Base-by-base conservation (phyloP, 1,140 invertebrate genomes). In the Aphaenogaster floridana region DNA sequence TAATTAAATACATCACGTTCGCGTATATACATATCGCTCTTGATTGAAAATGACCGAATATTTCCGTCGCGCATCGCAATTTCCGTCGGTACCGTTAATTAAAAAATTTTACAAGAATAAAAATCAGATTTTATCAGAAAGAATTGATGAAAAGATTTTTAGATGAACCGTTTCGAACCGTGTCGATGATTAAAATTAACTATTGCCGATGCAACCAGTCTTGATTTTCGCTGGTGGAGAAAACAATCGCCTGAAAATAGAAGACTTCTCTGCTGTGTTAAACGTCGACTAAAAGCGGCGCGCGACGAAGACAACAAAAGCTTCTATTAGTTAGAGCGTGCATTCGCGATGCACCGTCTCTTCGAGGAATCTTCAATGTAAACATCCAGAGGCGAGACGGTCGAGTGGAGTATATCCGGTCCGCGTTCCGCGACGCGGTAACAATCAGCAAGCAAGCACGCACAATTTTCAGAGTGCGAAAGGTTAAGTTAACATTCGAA, bases 1-100 rank as follows among this genome's bases (percentile, higher is more conserved):
- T 81, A 69, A 69, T 68, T 69, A 69, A 69, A 81, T 28, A 34
- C 42, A 66, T 66, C 39, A 13, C 52, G 13, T 28, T 64, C 15
- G 39, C 76, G 39, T 39, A 2, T 15, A 7, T 11, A 15, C 28
- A 28, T 34, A 21, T 39, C 28, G 42, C 54, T 50, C 28, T 64
- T 64, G 59, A 79, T 36, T 64, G 76, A 45, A 77, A 64, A 78
- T 78, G 21, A 78, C 15, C 5, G 76, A 69, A 50, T 45, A 66
- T 36, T 48, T 36, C 34, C 61, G 39, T 68, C 8, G 39, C 61
- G 7, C 21, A 34, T 13, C 34, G 17, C 28, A 7, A 68, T 50
- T 79, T 68, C 34, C n/a, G 48, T 64, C 42, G 6, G 21, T 64
- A 15, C 2, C 45, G 34, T 66, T 79, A 79, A 79, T 79, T 79